phyloP scores from a whole-genome alignment of 2,113 vertebrate genomes.

The Leucoraja erinaceus region DNA sequence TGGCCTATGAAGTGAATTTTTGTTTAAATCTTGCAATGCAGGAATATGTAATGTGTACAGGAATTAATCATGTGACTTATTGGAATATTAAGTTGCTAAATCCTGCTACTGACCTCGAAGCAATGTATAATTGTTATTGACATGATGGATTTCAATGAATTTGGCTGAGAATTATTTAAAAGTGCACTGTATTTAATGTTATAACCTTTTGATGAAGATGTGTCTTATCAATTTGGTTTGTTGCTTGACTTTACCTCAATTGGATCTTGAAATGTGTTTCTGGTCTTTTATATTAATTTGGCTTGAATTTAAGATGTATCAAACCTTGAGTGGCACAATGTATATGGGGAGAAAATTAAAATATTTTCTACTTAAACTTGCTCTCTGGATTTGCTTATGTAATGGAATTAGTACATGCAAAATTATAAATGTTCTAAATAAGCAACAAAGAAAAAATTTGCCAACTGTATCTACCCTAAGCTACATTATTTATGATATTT shows the following conservation, averaged over 20 bases:
- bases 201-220: neutral
- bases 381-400: neutral
- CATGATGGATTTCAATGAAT: neutral
- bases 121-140: neutral
- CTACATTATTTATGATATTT: neutral
- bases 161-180: slow-evolving; percentile 1
- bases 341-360: neutral
- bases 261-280: neutral
- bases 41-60: neutral
- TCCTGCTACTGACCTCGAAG: neutral
- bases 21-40: neutral
- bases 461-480: neutral
- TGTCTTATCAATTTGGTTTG: neutral
- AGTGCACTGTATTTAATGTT: neutral
- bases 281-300: no score
- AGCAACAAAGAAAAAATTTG: neutral
- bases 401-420: neutral
- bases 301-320: no score
- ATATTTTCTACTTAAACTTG: neutral
- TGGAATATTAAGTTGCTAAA: neutral
- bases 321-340: no score
- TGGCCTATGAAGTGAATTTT: neutral
- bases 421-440: neutral
- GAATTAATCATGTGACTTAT: neutral
- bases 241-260: neutral